Conservation (phyloP, 1,140 invertebrate species). For the Caerostris darwini region DNA sequence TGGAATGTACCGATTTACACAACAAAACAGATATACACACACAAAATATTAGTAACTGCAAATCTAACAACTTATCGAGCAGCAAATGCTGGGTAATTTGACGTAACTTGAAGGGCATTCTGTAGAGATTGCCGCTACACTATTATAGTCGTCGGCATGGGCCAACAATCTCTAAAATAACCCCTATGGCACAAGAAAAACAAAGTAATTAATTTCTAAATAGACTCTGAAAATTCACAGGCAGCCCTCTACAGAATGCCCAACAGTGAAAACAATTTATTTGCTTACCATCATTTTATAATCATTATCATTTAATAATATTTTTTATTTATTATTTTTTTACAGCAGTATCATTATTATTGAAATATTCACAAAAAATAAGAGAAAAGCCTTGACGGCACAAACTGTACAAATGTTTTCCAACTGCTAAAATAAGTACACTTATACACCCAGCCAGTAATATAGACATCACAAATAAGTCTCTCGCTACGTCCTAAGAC, state of each 20-base stretch:
- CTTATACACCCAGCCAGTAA: conserved; percentile 77
- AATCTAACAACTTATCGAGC: conserved; percentile 70
- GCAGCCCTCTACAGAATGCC: conserved; percentile 71
- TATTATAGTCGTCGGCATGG: conserved; percentile 11
- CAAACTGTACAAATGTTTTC: conserved; percentile 77
- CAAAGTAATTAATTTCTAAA: conserved; percentile 56
- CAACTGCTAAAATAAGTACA: conserved; percentile 76
- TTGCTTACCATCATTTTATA: not conserved
- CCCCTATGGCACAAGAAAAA: conserved; percentile 67
- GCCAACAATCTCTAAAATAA: conserved; percentile 62
- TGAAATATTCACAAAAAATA: conserved; percentile 76
- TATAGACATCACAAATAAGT: conserved; percentile 77
- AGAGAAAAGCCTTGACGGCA: conserved; percentile 68
- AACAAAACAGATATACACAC: conserved; percentile 77
- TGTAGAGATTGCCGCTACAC: conserved; percentile 58
- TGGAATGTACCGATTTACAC: conserved; percentile 72
- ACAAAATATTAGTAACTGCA: conserved; percentile 71
- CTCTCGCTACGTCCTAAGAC: conserved; percentile 76
- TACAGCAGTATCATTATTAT: conserved; percentile 70
- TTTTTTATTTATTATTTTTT: conserved; percentile 56
- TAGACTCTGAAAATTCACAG: conserved; percentile 56
- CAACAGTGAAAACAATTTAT: not conserved
- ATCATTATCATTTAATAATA: not conserved
- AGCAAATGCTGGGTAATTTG: conserved; percentile 34
- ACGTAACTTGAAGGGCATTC: conserved; percentile 39